A percentile compares a stretch with the other conserved stretches of the same genome.
Conservation (phyloP, 2,888 invertebrate genomes). For the Proisotoma minuta region DNA sequence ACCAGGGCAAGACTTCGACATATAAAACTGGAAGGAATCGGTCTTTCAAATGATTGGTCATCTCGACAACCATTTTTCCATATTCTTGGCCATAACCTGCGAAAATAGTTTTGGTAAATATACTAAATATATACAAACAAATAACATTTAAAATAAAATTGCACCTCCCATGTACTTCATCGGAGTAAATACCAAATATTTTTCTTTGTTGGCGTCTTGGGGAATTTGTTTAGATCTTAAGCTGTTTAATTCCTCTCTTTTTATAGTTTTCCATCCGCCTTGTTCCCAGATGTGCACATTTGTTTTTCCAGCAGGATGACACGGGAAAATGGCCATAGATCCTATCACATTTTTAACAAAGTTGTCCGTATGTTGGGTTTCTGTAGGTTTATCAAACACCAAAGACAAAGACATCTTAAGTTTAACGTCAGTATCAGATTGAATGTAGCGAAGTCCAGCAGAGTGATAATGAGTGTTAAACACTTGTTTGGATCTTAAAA, state of each 20-base stretch:
- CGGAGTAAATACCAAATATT: constrained; percentile 40
- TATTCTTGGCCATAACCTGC: constrained; percentile 83
- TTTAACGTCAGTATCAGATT: constrained; percentile 67
- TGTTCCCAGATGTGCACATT: constrained; percentile 62
- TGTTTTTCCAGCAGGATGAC: constrained; percentile 71
- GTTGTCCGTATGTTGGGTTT: constrained; percentile 70
- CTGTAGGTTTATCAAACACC: constrained; percentile 68
- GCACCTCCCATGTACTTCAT: constrained; percentile 62
- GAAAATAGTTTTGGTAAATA: constrained; percentile 21
- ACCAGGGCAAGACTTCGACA: constrained; percentile 84
- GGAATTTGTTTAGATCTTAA: constrained; percentile 37
- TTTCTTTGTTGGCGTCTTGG: not conserved
- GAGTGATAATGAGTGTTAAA: constrained; percentile 93
- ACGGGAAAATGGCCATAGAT: constrained; percentile 72
- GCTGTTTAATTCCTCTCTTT: constrained; percentile 31
- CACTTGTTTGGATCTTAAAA: constrained; percentile 83
- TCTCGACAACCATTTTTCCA: constrained; percentile 68
- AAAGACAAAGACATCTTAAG: constrained; percentile 79
- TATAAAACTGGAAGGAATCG: constrained; percentile 66
- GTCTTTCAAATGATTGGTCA: constrained; percentile 43
- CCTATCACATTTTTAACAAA: constrained; percentile 74
- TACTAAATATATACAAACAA: not conserved
- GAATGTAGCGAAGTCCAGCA: constrained; percentile 75
- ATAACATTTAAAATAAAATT: constrained; percentile 9
- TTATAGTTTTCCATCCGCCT: constrained; percentile 28